A percentile compares a stretch with the other conserved stretches of the same genome.
Conservation (phyloP, 1,140 invertebrate genomes). For the Magallana ariakensis region DNA sequence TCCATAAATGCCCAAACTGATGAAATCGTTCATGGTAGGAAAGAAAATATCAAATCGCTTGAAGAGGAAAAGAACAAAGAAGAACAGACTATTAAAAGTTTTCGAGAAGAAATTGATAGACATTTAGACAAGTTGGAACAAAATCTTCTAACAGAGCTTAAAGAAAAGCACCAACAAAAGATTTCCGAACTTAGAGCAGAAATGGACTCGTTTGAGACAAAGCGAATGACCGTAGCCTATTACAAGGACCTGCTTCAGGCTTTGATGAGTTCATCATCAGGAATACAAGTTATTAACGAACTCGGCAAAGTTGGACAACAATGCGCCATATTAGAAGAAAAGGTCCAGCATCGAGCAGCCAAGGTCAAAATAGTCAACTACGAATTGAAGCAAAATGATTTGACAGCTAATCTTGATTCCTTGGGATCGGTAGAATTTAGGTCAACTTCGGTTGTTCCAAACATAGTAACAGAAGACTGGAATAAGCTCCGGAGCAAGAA, state of each 20-base stretch:
- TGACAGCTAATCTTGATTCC: slow-evolving; percentile 30
- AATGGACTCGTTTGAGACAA: slow-evolving; percentile 43
- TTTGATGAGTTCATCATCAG: slow-evolving; percentile 35
- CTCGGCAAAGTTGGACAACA: slow-evolving; percentile 49
- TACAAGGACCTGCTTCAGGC: slow-evolving; percentile 43
- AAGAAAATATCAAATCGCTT: slow-evolving; percentile 43
- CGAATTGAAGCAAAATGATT: slow-evolving; percentile 37
- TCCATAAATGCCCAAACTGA: slow-evolving; percentile 42
- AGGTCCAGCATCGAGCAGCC: slow-evolving; percentile 45
- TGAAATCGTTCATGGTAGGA: slow-evolving; percentile 42
- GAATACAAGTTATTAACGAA: slow-evolving; percentile 47
- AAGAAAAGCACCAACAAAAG: slow-evolving; percentile 46
- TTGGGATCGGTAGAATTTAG: slow-evolving; percentile 40
- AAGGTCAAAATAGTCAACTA: slow-evolving; percentile 44
- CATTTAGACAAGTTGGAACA: slow-evolving; percentile 47
- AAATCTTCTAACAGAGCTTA: slow-evolving; percentile 36
- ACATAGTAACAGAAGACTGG: slow-evolving; percentile 33
- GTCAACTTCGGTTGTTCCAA: slow-evolving; percentile 34
- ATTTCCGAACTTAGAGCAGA: slow-evolving; percentile 43
- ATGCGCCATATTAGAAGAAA: slow-evolving; percentile 47
- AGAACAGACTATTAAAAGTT: slow-evolving; percentile 35
- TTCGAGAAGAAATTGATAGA: slow-evolving; percentile 42
- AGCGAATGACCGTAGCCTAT: slow-evolving; percentile 45
- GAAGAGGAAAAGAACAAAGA: slow-evolving; percentile 42
- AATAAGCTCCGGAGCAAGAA: slow-evolving; percentile 49